Conservation (phyloP, 2,888 invertebrate species). For the Autographa gamma region DNA sequence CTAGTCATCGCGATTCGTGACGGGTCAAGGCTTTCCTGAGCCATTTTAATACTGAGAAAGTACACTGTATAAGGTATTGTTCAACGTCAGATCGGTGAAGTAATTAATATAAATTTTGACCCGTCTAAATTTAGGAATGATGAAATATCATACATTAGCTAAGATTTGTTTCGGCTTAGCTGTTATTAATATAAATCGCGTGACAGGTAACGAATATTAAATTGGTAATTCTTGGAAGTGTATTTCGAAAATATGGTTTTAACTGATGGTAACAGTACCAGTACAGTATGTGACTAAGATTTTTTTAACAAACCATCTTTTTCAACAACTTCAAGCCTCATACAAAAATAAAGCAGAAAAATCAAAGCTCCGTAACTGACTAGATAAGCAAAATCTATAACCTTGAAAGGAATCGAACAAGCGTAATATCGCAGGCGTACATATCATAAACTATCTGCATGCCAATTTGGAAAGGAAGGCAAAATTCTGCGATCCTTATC, state of each 20-base stretch:
- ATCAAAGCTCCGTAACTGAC: not conserved
- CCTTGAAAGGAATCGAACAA: conserved; percentile 7
- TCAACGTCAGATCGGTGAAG: conserved; percentile 8
- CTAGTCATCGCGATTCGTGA: conserved; percentile 54
- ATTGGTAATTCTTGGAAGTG: not conserved
- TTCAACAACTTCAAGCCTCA: not conserved
- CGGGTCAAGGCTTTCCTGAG: conserved; percentile 47
- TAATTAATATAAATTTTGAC: conserved; percentile 10
- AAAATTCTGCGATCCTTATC: conserved; percentile 59
- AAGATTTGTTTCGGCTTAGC: not conserved
- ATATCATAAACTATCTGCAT: conserved; percentile 49
- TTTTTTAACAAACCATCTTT: not conserved
- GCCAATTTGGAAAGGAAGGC: conserved; percentile 47
- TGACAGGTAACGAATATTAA: conserved; percentile 7
- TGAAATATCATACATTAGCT: conserved; percentile 5
- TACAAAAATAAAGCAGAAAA: not conserved
- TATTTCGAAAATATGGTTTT: not conserved
- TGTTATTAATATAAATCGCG: not conserved
- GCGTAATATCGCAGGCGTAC: conserved; percentile 29
- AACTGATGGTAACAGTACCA: not conserved
- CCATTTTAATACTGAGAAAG: conserved; percentile 40
- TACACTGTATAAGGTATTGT: conserved; percentile 18
- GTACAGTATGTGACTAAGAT: too few relatives aligned
- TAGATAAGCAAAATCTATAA: not conserved
- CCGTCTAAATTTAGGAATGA: conserved; percentile 5